Evolutionary conservation across 2,888 invertebrate species (phyloP).

Genomic region (Gymnoscelis rufifasciata): DNA sequence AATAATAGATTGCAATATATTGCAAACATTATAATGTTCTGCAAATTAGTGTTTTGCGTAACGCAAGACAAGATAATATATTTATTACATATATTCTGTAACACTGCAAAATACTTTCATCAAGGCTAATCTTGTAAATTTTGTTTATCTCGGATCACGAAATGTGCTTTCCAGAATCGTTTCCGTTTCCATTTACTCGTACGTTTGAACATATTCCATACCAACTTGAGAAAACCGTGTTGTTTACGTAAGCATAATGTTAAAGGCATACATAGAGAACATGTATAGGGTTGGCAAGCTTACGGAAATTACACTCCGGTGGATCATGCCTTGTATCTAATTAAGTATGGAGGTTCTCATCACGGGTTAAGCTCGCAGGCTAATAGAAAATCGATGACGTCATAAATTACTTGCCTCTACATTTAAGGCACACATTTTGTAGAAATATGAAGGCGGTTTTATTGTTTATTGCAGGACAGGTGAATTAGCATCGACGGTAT

Average conservation of each 20-base stretch:
- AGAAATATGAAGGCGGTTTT: neutral
- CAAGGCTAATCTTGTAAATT: no score
- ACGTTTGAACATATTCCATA: neutral
- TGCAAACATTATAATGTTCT: no score
- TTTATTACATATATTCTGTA: no score
- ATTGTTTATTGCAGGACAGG: no score
- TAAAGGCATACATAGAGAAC: neutral
- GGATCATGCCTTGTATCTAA: conserved; percentile 58
- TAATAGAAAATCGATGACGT: conserved; percentile 56
- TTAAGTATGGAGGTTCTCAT: conserved; percentile 55
- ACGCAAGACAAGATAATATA: no score
- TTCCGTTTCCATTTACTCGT: no score
- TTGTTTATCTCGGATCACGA: no score
- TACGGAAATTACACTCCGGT: conserved; percentile 63
- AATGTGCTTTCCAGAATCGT: no score
- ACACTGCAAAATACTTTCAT: no score
- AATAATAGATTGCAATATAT: no score
- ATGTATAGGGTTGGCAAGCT: conserved; percentile 18
- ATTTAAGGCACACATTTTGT: neutral
- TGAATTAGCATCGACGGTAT: no score
- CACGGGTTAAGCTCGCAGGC: conserved; percentile 42
- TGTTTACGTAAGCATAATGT: neutral
- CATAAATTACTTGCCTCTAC: conserved; percentile 27
- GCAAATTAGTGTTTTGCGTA: no score
- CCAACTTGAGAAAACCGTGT: neutral